Conservation (phyloP, 2,113 vertebrate genomes). For the Anthoscopus minutus region DNA sequence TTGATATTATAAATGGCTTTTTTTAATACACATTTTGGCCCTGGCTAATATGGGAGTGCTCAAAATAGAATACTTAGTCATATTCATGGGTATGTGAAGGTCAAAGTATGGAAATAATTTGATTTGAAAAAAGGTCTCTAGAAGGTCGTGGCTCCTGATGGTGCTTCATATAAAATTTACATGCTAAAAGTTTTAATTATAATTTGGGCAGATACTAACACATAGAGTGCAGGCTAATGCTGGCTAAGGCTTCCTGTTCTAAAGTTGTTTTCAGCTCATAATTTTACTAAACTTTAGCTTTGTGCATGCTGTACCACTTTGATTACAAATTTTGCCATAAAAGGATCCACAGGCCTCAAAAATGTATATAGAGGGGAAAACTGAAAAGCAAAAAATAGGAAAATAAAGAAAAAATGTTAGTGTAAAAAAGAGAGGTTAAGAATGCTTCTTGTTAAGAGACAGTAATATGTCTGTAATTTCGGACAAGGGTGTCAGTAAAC, state of each 20-base stretch:
- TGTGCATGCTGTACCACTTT: neutral
- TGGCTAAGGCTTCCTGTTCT: neutral
- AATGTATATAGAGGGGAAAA: rapidly evolving
- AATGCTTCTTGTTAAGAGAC: neutral
- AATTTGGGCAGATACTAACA: neutral
- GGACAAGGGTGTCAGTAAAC: neutral
- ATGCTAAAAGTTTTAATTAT: neutral
- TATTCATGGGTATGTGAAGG: neutral
- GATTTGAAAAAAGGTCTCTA: neutral
- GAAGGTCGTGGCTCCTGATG: neutral
- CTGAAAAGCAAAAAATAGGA: rapidly evolving
- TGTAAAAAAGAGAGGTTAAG: neutral
- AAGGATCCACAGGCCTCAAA: neutral
- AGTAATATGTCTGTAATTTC: neutral
- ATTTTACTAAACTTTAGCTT: neutral
- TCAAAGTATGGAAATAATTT: neutral
- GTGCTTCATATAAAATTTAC: neutral
- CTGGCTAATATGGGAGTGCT: neutral
- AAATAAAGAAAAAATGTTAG: neutral
- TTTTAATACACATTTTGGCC: neutral
- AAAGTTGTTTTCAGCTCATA: neutral
- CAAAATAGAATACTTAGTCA: neutral
- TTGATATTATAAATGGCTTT: neutral
- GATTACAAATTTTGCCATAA: neutral
- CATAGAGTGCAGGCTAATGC: neutral